Base-by-base conservation (phyloP, 2,113 vertebrate genomes). In the Panthera uncia region DNA sequence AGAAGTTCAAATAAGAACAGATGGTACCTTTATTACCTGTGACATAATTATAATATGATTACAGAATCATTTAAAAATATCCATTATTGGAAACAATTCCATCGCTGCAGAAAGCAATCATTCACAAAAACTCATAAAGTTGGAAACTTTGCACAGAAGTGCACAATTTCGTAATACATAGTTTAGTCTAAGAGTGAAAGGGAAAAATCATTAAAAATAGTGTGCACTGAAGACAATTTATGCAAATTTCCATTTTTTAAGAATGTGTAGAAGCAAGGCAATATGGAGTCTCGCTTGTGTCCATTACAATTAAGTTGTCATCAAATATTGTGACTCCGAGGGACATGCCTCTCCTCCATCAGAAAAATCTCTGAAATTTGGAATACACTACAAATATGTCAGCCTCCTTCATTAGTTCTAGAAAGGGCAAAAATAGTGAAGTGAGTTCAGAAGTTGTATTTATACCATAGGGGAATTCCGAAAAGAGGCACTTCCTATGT, bases 1-100 rank as follows among this genome's bases (percentile, higher is more conserved):
- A 96, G 11, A 80, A 95, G 73, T 94, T 95, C 76, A 94, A 87
- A 50, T 50, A 90, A 91, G 82, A 95, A 57, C 65, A 95, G 73
- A 69, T 41, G 27, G 88, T 41, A 82, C 11, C 61, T 85, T 93
- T 66, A 82, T 76, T 86, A 94, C 78, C 63, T 83, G 45, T 48
- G 76, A 90, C 25, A 66, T 55, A 95, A 94, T 79, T 79, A 57
- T 50, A 95, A 90, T 15, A 89, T 38, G 91, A 92, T 84, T 83
- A 71, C 16, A 80, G n/a, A 80, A 88, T 88, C 78, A 94, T 48
- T 94, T 71, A 1, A 92, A 97, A 95, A 80, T 84, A 89, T 65
- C 89, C 50, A 81, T 79, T 88, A 86, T 61, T 52, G 11, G 19
- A 81, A n/a, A 81, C 23, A 94, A 91, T 93, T 86, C 21, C 13